Conservation (phyloP, 2,113 vertebrate species). For the Leuciscus idus region DNA sequence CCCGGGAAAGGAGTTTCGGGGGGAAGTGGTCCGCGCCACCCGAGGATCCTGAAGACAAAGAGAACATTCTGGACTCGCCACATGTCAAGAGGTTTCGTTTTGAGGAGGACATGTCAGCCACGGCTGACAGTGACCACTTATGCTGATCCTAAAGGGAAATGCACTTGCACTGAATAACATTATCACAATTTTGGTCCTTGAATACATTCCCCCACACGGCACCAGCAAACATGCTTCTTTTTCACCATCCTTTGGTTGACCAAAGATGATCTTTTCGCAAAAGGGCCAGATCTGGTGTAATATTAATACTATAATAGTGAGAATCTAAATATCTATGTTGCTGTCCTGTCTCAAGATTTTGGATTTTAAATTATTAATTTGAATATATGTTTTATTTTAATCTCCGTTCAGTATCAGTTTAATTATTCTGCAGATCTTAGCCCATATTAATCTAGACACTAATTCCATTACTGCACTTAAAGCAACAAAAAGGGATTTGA, state of each 20-base stretch:
- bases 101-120: slow-evolving; percentile 74
- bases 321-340: slow-evolving; percentile 15
- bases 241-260: slow-evolving; percentile 25
- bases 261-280: slow-evolving; percentile 38
- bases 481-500: slow-evolving; percentile 4
- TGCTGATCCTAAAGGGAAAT: slow-evolving; percentile 49
- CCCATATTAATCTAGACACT: slow-evolving; percentile 33
- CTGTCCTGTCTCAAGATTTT: slow-evolving; percentile 6
- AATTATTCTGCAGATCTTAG: neutral
- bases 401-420: slow-evolving; percentile 14
- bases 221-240: slow-evolving; percentile 36
- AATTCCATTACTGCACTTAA: slow-evolving; percentile 20
- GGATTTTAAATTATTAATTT: slow-evolving; percentile 33
- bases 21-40: slow-evolving; percentile 74
- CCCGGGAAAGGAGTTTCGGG: slow-evolving; percentile 74
- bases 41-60: slow-evolving; percentile 87
- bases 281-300: slow-evolving; percentile 2
- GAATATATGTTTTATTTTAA: slow-evolving; percentile 38
- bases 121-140: slow-evolving; percentile 63
- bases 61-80: slow-evolving; percentile 87
- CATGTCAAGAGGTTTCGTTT: slow-evolving; percentile 86
- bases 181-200: neutral
- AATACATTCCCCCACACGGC: neutral
- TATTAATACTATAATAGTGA: slow-evolving; percentile 13
- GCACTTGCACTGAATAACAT: neutral